A percentile compares a stretch with the other conserved stretches of the same genome.
phyloP scores from a whole-genome alignment of 2,888 invertebrate species.

The Pasiphila rectangulata region DNA sequence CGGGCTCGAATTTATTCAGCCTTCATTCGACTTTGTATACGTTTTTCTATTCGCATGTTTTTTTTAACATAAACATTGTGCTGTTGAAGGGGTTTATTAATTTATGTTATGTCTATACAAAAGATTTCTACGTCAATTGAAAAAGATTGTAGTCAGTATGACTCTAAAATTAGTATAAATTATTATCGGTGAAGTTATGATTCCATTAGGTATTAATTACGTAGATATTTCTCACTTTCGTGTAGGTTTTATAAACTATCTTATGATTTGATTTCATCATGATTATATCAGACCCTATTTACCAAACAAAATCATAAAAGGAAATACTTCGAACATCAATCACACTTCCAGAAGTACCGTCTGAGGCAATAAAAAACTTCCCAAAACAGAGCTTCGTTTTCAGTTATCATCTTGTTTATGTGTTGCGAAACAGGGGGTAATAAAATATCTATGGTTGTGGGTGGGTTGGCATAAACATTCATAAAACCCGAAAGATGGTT shows the following conservation, averaged over 20 bases:
- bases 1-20: slow-evolving; percentile 30
- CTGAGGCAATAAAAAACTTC: slow-evolving; percentile 36
- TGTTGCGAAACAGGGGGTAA: slow-evolving; percentile 44
- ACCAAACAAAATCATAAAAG: slow-evolving; percentile 35
- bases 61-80: no score
- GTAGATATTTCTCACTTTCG: no score
- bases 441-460: slow-evolving; percentile 41
- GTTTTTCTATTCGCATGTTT: no score
- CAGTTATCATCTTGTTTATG: slow-evolving; percentile 49
- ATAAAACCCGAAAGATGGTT: slow-evolving; percentile 23
- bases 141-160: no score
- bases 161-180: no score
- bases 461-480: slow-evolving; percentile 38
- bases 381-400: slow-evolving; percentile 38
- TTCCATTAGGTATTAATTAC: no score
- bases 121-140: no score
- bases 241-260: no score
- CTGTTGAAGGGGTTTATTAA: no score
- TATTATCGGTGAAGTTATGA: no score
- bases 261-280: no score
- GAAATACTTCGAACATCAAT: slow-evolving; percentile 37
- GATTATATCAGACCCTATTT: slow-evolving; percentile 4
- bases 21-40: slow-evolving; percentile 27
- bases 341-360: slow-evolving; percentile 37
- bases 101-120: no score